Conservation (phyloP, 2,113 vertebrate species). For the Stigmatopora nigra region DNA sequence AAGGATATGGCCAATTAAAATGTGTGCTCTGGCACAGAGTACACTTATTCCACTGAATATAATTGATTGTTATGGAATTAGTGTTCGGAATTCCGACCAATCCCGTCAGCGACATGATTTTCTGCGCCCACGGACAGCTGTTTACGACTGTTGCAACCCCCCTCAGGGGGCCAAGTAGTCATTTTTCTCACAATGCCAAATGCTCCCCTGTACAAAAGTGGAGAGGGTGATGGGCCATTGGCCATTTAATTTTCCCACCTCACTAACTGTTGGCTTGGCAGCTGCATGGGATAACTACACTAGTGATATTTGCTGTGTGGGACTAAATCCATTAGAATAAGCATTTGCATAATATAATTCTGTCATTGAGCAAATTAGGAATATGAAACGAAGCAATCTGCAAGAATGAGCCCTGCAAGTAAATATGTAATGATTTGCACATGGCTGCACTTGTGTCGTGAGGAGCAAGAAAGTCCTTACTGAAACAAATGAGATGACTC, state of each 20-base stretch:
- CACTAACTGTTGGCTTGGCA: slow-evolving; percentile 65
- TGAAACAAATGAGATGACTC: slow-evolving; percentile 36
- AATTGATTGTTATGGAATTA: slow-evolving; percentile 48
- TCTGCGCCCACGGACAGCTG: slow-evolving; percentile 42
- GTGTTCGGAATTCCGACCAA: slow-evolving; percentile 30
- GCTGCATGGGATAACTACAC: slow-evolving; percentile 49
- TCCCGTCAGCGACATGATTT: slow-evolving; percentile 36
- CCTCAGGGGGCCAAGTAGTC: slow-evolving; percentile 44
- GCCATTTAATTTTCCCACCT: slow-evolving; percentile 62
- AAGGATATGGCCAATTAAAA: slow-evolving; percentile 28
- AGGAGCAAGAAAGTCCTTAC: slow-evolving; percentile 39
- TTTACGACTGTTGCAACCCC: slow-evolving; percentile 49
- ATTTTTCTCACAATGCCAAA: slow-evolving; percentile 43
- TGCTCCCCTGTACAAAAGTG: slow-evolving; percentile 45
- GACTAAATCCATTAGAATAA: slow-evolving; percentile 59
- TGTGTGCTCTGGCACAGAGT: slow-evolving; percentile 12
- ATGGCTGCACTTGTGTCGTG: slow-evolving; percentile 50
- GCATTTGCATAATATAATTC: slow-evolving; percentile 61
- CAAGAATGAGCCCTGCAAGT: slow-evolving; percentile 47
- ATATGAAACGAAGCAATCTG: slow-evolving; percentile 63
- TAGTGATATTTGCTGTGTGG: slow-evolving; percentile 55
- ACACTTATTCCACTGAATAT: slow-evolving; percentile 13
- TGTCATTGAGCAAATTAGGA: slow-evolving; percentile 58
- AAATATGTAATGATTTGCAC: slow-evolving; percentile 60
- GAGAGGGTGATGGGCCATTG: slow-evolving; percentile 52